Evolutionary conservation across 2,113 vertebrate species (phyloP).

Genomic region (Tetrao urogallus): DNA sequence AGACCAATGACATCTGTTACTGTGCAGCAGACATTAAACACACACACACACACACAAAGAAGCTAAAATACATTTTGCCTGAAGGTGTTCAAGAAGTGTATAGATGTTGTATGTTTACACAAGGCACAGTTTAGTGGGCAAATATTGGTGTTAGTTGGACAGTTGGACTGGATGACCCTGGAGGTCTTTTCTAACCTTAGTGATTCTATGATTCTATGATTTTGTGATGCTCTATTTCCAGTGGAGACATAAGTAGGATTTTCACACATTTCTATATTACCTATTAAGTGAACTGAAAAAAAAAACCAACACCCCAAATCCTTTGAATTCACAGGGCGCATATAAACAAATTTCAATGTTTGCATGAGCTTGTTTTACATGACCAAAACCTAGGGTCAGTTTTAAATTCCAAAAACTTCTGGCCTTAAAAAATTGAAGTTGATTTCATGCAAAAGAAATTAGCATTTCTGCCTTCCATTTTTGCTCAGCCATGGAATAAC

Average conservation of each 20-base stretch:
- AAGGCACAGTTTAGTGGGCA: too few relatives aligned
- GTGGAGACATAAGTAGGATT: neutral
- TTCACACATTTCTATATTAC: neutral
- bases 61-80: neutral
- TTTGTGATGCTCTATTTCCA: neutral
- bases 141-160: too few relatives aligned
- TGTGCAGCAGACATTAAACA: neutral
- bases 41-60: neutral
- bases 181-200: too few relatives aligned
- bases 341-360: neutral
- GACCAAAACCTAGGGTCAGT: slow-evolving; percentile 9
- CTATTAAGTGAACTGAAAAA: neutral
- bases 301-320: neutral
- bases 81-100: too few relatives aligned
- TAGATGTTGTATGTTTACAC: too few relatives aligned
- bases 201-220: neutral
- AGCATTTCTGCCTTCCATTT: neutral
- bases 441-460: neutral
- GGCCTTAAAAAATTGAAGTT: slow-evolving; percentile 9
- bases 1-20: neutral
- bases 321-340: neutral
- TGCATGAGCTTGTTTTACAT: neutral
- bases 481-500: neutral
- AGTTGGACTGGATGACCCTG: too few relatives aligned
- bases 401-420: neutral